Conservation (phyloP, 1,140 invertebrate genomes). For the Philotrypesis tridentata region DNA sequence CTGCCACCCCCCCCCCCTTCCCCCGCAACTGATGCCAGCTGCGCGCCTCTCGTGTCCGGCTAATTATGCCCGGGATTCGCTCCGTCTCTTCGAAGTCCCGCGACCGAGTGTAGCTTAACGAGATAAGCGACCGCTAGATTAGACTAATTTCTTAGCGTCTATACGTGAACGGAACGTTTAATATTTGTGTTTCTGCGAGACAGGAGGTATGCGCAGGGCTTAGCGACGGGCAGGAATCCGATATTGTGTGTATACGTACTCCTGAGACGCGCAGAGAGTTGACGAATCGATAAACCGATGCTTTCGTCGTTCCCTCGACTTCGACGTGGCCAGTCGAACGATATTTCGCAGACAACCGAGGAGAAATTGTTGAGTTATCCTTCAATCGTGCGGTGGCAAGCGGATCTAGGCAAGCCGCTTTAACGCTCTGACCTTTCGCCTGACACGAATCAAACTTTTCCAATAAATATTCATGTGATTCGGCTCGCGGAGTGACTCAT, state of each 20-base stretch:
- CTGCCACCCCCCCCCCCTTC: too few relatives aligned
- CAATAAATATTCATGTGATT: too few relatives aligned
- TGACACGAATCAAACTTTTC: too few relatives aligned
- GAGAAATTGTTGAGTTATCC: background rate
- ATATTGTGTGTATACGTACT: background rate
- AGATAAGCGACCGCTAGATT: background rate
- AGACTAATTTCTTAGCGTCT: background rate
- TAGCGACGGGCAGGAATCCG: background rate
- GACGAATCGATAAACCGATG: background rate
- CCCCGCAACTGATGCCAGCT: slow-evolving; percentile 24
- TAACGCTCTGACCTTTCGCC: too few relatives aligned
- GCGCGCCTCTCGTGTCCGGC: background rate
- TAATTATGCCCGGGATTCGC: slow-evolving; percentile 20
- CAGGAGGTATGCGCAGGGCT: background rate
- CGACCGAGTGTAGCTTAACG: background rate
- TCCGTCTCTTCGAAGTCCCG: background rate
- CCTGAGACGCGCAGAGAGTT: background rate
- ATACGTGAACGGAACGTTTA: background rate
- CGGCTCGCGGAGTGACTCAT: too few relatives aligned
- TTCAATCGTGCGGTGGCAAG: background rate
- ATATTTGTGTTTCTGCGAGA: background rate
- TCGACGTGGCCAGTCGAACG: background rate
- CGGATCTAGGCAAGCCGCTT: background rate
- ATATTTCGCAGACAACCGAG: background rate
- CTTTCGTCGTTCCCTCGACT: background rate